These are phyloP conservation scores for Tetanocera ferruginea DNA, from an alignment of 2,888 invertebrate genomes.

Conservation along the genomic window DNA sequence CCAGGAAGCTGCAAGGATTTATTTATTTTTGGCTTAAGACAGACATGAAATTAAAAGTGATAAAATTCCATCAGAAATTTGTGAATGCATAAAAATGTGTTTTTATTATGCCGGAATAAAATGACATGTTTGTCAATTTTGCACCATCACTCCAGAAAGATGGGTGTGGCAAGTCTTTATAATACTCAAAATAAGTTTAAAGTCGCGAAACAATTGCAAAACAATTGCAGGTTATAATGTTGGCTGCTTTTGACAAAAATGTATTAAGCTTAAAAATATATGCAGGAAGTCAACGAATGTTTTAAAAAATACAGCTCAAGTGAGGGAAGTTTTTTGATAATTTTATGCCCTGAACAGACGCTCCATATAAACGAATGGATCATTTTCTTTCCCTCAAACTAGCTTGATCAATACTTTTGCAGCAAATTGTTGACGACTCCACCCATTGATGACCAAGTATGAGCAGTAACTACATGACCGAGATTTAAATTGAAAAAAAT, in stretches of 20 bases:
- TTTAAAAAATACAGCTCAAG: no score
- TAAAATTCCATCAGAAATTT: constrained; percentile 11
- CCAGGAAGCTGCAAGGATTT: constrained; percentile 41
- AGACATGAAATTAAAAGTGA: constrained; percentile 4
- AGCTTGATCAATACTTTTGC: no score
- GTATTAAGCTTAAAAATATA: no score
- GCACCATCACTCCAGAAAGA: background rate
- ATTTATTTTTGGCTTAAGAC: background rate
- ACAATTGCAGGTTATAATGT: background rate
- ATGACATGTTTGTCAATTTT: background rate
- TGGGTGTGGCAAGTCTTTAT: background rate
- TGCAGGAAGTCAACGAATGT: no score
- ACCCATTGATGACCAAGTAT: no score
- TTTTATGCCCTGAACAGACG: no score
- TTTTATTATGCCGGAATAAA: constrained; percentile 7
- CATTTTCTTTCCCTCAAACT: no score
- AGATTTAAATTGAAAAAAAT: no score
- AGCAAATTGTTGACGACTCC: no score
- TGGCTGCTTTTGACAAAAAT: background rate
- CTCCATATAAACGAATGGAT: no score
- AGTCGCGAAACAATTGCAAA: background rate
- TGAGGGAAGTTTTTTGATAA: no score
- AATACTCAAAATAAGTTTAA: background rate
- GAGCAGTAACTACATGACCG: no score
- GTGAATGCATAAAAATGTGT: background rate